These are phyloP conservation scores for Scalopus aquaticus DNA, from an alignment of 2,113 vertebrate species.

Conservation along the genomic window DNA sequence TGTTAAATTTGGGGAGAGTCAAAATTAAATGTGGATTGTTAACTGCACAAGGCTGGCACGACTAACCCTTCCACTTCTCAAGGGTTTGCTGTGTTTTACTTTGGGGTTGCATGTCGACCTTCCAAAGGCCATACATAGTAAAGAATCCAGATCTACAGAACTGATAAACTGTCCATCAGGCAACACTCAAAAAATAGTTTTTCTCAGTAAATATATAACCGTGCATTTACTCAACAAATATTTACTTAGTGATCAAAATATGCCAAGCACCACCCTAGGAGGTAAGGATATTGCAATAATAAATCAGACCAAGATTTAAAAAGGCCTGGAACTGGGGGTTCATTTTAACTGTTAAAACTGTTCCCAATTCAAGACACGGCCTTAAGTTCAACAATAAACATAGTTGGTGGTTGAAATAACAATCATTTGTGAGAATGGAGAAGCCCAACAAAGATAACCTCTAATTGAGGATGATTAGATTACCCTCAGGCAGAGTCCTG, in stretches of 20 bases:
- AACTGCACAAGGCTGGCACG: too few species aligned
- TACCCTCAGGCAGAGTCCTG: neutral
- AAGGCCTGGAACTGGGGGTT: neutral
- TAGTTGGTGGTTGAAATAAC: neutral
- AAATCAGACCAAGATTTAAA: neutral
- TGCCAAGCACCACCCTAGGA: neutral
- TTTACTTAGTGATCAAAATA: neutral
- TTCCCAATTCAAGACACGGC: neutral
- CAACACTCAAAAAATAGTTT: slow-evolving; percentile 9
- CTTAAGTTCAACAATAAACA: neutral
- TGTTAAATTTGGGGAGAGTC: neutral
- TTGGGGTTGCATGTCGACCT: neutral
- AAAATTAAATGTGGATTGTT: neutral
- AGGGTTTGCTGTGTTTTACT: neutral
- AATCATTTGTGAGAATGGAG: neutral
- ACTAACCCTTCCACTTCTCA: neutral
- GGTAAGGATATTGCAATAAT: neutral
- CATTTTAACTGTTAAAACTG: neutral
- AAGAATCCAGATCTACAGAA: slow-evolving; percentile 1
- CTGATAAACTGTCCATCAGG: neutral
- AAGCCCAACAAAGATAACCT: neutral
- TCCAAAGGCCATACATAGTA: neutral
- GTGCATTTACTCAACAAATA: slow-evolving; percentile 34
- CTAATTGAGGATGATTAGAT: neutral
- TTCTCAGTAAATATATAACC: slow-evolving; percentile 13